Evolutionary conservation across 2,113 vertebrate species (phyloP).

Genomic region (Seriola rivoliana): DNA sequence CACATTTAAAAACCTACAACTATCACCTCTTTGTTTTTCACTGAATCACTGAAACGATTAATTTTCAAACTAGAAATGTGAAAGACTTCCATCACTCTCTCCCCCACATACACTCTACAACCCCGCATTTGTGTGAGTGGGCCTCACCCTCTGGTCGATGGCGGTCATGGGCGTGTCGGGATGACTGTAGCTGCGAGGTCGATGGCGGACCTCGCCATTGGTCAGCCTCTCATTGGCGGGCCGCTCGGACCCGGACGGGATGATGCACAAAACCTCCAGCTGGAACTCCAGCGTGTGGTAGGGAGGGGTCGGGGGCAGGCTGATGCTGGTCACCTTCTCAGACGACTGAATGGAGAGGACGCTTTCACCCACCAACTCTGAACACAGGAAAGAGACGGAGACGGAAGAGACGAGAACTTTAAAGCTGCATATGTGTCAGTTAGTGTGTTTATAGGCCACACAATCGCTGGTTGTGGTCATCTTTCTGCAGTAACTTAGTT

Average conservation of each 20-base stretch:
- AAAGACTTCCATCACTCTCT: background rate
- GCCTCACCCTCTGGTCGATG: slow-evolving; percentile 91
- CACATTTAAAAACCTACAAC: background rate
- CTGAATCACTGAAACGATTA: too few species aligned
- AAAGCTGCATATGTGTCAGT: background rate
- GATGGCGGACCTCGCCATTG: slow-evolving; percentile 86
- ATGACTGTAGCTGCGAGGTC: slow-evolving; percentile 85
- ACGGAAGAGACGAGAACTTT: background rate
- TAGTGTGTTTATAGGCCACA: background rate
- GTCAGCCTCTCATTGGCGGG: slow-evolving; percentile 81
- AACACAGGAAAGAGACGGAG: background rate
- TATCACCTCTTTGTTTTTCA: too few species aligned
- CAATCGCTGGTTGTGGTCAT: background rate
- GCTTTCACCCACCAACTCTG: slow-evolving; percentile 87
- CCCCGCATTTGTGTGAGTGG: background rate
- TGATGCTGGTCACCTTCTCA: slow-evolving; percentile 95
- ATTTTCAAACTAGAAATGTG: background rate
- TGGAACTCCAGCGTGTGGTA: slow-evolving; percentile 96
- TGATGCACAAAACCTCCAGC: slow-evolving; percentile 91
- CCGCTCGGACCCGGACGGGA: slow-evolving; percentile 86
- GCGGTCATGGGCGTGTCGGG: slow-evolving; percentile 87
- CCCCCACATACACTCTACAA: too few species aligned
- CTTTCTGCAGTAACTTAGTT: background rate
- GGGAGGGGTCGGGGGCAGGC: slow-evolving; percentile 89
- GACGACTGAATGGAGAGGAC: slow-evolving; percentile 91